Base-by-base conservation (phyloP, 64 coral and sea anemone genomes). In the Pocillopora verrucosa region DNA sequence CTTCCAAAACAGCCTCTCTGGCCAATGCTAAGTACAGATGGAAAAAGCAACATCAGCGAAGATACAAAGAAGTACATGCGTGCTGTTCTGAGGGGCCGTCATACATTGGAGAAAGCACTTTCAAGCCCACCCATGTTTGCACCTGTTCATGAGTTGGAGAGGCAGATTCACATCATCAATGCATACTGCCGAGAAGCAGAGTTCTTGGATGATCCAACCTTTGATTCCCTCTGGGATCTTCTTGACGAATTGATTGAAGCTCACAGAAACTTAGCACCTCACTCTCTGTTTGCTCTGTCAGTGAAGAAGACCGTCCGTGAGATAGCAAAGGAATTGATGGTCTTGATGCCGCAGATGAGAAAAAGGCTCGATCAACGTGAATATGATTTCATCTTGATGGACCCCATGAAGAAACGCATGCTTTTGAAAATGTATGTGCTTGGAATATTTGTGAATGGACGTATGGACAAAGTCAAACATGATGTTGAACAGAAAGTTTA, bases 181-280 rank as follows among this genome's bases (percentile, higher is more conserved):
- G 97, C 97, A 74, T 99, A 99, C 56, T 99, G 97, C 79, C 88
- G 97, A 22, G 97, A 99, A 88, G 97, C 97, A 60, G 97, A 99
- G 74, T 92, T 88, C 36, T 60, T 91, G 9, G 97, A 95, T 13
- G 91, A 99, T 63, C 93, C 94, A 91, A 99, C 94, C 57, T 99
- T 99, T 91, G 94, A 99, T 25, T 95, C 97, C 0, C 79, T 99
- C 1, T 99, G 97, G 97, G 97, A 99, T 73, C 84, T 99, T 80
- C 94, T 99, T 88, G 97, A 99, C 91, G 97, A 99, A 84, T 86
- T 99, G 22, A 99, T 99, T 77, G 97, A 99, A 87, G 97, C 97
- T 24, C 97, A 99, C 45, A 93, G 77, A 88, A 92, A 82, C 14
- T 80, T 99, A 26, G 73, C 91, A 64, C 88, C 93, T 74, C 77